Conservation (phyloP, 1,140 invertebrate genomes). For the Ceratoteleas bidentatus region DNA sequence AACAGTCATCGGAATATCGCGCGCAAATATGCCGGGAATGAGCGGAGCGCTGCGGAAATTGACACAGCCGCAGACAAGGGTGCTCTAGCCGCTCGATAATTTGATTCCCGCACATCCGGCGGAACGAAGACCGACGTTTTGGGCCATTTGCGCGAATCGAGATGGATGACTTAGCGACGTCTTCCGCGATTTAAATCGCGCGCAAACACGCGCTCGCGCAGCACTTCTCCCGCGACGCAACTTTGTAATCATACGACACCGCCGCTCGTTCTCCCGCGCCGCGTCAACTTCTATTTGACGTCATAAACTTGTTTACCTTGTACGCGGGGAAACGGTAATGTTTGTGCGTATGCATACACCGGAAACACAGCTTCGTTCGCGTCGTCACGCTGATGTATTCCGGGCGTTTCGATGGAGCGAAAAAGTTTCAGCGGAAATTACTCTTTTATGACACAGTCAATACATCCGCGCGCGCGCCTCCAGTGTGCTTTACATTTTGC, state of each 20-base stretch:
- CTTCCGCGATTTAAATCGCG: constrained; percentile 54
- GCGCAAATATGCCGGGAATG: constrained; percentile 25
- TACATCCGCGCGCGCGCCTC: not conserved
- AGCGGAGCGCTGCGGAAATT: constrained; percentile 39
- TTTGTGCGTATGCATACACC: constrained; percentile 35
- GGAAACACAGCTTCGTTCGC: constrained; percentile 22
- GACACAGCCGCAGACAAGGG: constrained; percentile 43
- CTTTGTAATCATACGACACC: constrained; percentile 42
- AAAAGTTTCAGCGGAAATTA: constrained; percentile 7
- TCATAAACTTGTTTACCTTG: constrained; percentile 72
- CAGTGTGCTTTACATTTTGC: not conserved
- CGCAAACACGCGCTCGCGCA: constrained; percentile 23
- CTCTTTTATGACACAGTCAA: constrained; percentile 2
- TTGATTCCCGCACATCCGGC: constrained; percentile 43
- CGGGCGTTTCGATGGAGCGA: constrained; percentile 13
- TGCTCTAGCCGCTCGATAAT: constrained; percentile 39
- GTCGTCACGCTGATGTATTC: constrained; percentile 14
- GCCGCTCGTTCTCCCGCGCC: constrained; percentile 42
- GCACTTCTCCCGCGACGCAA: constrained; percentile 14
- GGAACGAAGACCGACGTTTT: constrained; percentile 43
- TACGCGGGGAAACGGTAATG: constrained; percentile 24
- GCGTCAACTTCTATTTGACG: constrained; percentile 69
- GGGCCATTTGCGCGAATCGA: constrained; percentile 36
- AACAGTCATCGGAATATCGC: constrained; percentile 8
- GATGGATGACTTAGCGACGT: constrained; percentile 53